A percentile compares a stretch with the other conserved stretches of the same genome.
These are phyloP conservation scores for Sminthurinus signatus DNA, from an alignment of 1,140 invertebrate genomes.

Conservation along the genomic window DNA sequence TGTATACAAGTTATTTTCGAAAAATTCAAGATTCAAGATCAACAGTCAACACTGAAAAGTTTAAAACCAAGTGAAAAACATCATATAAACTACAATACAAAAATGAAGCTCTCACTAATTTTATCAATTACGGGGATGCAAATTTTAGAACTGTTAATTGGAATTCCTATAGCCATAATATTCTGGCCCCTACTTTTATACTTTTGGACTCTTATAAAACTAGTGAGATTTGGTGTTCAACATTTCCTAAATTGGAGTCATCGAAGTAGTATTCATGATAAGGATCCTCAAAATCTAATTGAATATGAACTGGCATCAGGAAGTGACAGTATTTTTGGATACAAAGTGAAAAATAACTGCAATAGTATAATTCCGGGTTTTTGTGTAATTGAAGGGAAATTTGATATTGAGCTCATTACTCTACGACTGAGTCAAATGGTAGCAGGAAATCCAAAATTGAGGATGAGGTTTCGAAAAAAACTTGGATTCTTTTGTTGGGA, in stretches of 20 bases:
- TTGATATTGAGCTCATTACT: conserved; percentile 14
- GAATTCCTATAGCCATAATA: conserved; percentile 1
- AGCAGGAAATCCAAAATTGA: conserved; percentile 4
- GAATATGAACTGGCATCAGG: conserved; percentile 13
- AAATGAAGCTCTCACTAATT: too few species aligned
- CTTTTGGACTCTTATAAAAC: background rate
- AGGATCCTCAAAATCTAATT: too few species aligned
- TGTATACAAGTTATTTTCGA: too few species aligned
- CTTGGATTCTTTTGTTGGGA: conserved; percentile 31
- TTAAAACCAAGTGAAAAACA: too few species aligned
- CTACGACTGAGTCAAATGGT: conserved; percentile 11
- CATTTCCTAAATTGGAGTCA: background rate
- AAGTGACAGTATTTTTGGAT: conserved; percentile 19
- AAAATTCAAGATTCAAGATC: too few species aligned
- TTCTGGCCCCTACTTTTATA: conserved; percentile 5
- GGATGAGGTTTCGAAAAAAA: conserved; percentile 2
- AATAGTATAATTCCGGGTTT: conserved; percentile 26
- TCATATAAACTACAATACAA: too few species aligned
- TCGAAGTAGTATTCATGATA: too few species aligned
- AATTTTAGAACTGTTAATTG: background rate
- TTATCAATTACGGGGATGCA: too few species aligned
- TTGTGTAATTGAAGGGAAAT: conserved; percentile 20
- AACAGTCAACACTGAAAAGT: too few species aligned
- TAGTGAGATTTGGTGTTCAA: background rate
- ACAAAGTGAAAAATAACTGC: conserved; percentile 17